These are phyloP conservation scores for Cremastinae sp. DNA, from an alignment of 2,888 invertebrate genomes.

Conservation along the genomic window DNA sequence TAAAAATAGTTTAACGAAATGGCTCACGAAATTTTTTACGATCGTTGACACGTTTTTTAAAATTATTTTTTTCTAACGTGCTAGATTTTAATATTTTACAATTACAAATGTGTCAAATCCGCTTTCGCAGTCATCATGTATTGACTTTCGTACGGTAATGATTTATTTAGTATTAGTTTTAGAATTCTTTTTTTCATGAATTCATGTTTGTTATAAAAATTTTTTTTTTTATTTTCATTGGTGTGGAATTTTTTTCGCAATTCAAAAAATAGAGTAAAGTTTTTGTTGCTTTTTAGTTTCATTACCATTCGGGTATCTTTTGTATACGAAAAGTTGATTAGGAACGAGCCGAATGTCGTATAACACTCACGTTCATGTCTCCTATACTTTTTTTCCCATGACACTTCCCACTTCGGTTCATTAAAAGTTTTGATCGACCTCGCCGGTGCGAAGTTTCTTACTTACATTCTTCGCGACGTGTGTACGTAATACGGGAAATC, in stretches of 20 bases:
- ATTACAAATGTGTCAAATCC: too few species aligned
- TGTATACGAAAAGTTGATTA: too few species aligned
- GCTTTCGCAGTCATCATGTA: conserved; percentile 2
- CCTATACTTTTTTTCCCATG: not conserved
- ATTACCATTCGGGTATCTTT: not conserved
- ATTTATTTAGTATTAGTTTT: too few species aligned
- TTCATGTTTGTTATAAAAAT: not conserved
- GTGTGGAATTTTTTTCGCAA: not conserved
- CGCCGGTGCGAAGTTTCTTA: conserved; percentile 22
- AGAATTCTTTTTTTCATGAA: not conserved
- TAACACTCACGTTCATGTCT: not conserved
- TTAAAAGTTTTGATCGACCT: conserved; percentile 46
- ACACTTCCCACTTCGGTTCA: conserved; percentile 11
- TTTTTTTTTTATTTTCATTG: not conserved
- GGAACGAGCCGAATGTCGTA: conserved; percentile 1
- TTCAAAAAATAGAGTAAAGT: too few species aligned
- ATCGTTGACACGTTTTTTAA: too few species aligned
- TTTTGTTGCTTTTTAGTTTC: not conserved
- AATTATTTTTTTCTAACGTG: too few species aligned
- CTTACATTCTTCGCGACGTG: not conserved
- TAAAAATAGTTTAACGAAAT: too few species aligned
- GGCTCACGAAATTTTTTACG: too few species aligned
- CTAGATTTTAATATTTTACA: too few species aligned
- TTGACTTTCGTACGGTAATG: not conserved
- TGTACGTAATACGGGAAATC: too few species aligned